These are phyloP conservation scores for Chlamydotis undulata DNA, from an alignment of 2,113 vertebrate genomes.

Conservation along the genomic window DNA sequence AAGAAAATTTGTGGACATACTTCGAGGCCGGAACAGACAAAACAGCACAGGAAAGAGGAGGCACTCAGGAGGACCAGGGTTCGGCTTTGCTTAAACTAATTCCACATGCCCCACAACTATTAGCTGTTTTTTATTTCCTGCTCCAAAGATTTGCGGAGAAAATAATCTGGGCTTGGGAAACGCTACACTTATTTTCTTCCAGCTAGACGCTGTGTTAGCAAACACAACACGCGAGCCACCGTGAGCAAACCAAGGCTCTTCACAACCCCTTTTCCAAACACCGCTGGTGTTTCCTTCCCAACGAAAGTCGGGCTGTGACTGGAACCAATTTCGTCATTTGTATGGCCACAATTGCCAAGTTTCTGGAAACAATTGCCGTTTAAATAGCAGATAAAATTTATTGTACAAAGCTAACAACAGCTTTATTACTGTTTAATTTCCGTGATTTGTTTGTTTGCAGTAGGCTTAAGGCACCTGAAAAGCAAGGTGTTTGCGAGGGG, in stretches of 20 bases:
- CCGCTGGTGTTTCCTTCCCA: conserved; percentile 69
- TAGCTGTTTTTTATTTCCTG: conserved; percentile 91
- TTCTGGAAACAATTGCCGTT: conserved; percentile 72
- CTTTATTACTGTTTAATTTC: conserved; percentile 73
- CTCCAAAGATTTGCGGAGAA: conserved; percentile 82
- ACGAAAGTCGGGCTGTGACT: conserved; percentile 61
- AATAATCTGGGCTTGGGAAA: conserved; percentile 83
- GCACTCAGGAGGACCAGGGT: conserved; percentile 49
- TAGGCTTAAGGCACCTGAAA: conserved; percentile 34
- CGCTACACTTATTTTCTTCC: conserved; percentile 76
- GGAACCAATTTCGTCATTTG: conserved; percentile 73
- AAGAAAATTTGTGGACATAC: conserved; percentile 74
- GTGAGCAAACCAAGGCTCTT: conserved; percentile 59
- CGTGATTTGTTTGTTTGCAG: conserved; percentile 65
- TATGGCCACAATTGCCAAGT: conserved; percentile 59
- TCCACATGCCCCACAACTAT: conserved; percentile 83
- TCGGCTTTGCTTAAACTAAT: conserved; percentile 80
- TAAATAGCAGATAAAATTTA: conserved; percentile 68
- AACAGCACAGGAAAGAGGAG: conserved; percentile 77
- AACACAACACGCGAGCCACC: conserved; percentile 68
- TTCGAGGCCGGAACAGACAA: conserved; percentile 69
- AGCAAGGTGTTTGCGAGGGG: conserved; percentile 10
- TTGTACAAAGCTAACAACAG: conserved; percentile 64
- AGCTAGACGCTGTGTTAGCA: conserved; percentile 66
- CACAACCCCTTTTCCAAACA: conserved; percentile 74